A percentile compares a stretch with the other conserved stretches of the same genome.
Evolutionary conservation across 2,113 vertebrate genomes (phyloP).

Genomic region (Acrocephalus arundinaceus): DNA sequence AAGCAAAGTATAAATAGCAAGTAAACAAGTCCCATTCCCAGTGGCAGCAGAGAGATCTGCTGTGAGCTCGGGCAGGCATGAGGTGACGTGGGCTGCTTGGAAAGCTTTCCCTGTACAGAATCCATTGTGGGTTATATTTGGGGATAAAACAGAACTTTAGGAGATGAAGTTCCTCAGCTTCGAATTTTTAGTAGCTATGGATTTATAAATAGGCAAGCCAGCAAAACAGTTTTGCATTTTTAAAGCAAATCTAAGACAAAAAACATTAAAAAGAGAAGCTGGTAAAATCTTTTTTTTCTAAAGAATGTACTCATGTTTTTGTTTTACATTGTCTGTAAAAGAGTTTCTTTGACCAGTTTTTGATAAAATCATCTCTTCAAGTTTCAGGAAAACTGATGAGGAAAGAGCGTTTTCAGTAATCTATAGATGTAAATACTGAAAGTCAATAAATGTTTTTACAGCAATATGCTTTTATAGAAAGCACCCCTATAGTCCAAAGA

Average conservation of each 20-base stretch:
- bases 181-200: neutral
- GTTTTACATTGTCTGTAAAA: neutral
- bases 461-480: neutral
- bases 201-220: neutral
- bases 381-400: neutral
- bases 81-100: neutral
- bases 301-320: neutral
- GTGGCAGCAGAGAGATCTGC: neutral
- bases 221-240: neutral
- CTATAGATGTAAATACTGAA: neutral
- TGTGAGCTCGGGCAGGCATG: rapidly evolving
- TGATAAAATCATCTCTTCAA: neutral
- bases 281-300: neutral
- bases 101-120: neutral
- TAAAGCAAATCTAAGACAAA: neutral
- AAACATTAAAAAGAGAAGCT: neutral
- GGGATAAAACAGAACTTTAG: neutral
- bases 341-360: neutral
- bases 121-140: neutral
- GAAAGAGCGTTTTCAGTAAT: neutral
- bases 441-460: neutral
- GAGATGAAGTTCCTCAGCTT: neutral
- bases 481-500: neutral
- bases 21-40: neutral
- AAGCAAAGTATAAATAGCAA: neutral